Evolutionary conservation across 2,113 vertebrate species (phyloP).

Genomic region (Melanerpes aurifrons): DNA sequence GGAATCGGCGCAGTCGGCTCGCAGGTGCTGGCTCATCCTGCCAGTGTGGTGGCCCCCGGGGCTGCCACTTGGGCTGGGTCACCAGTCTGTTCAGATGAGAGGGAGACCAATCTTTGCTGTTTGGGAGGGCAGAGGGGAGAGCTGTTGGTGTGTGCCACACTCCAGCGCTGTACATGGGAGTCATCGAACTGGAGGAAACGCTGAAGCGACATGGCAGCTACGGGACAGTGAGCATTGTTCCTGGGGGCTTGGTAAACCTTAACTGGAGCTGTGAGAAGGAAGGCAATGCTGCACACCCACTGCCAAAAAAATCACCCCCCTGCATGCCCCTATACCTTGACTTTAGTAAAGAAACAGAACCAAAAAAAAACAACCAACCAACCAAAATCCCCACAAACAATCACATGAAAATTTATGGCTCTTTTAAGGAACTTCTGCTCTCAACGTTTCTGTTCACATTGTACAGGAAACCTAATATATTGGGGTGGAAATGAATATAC

Average conservation of each 20-base stretch:
- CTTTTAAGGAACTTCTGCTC: background rate
- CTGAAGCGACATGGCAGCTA: background rate
- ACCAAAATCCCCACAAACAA: background rate
- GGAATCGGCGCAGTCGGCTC: rapidly evolving
- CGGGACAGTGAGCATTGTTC: background rate
- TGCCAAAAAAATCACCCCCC: too few relatives aligned
- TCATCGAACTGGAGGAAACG: background rate
- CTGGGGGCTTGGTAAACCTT: background rate
- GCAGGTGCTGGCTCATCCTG: rapidly evolving
- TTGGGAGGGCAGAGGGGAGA: background rate
- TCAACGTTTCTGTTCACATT: background rate
- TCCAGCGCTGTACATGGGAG: rapidly evolving
- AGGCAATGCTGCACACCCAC: background rate
- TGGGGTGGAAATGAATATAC: background rate
- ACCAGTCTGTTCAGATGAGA: background rate
- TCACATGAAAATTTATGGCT: background rate
- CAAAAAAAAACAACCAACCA: background rate
- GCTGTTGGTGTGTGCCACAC: background rate
- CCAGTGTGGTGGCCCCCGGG: rapidly evolving
- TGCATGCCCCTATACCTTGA: rapidly evolving
- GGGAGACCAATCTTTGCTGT: background rate
- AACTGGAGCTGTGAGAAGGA: background rate
- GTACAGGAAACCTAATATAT: background rate
- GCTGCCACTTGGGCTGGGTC: background rate
- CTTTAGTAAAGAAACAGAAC: background rate